Evolutionary conservation across 2,888 invertebrate genomes (phyloP), one percentile per base, ranked within the genome.

Genomic region (Lypha dubia): DNA sequence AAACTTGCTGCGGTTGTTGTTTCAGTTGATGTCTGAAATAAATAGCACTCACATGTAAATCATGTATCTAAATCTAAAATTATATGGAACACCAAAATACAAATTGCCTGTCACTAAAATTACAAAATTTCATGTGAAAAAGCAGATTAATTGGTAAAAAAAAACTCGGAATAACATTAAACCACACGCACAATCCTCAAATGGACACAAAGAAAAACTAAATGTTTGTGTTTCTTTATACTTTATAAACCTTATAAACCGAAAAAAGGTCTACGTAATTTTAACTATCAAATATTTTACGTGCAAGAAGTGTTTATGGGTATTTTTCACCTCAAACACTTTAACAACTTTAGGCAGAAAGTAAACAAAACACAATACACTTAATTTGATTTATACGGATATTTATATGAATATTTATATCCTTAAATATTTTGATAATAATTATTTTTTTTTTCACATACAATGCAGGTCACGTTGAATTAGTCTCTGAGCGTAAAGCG

Each of bases 361-460:
- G 15, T 35, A 35, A n/a, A n/a, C n/a, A n/a, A n/a, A n/a, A 60
- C 9, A 58, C 17, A 62, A 13, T 56, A 17, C 41, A 49, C 35
- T 32, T 35, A 60, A 68, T 51, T 49, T 63, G 17, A 53, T 41
- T 28, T 44, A 35, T 11, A 20, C 20, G n/a, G 7, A 13, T 15
- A 60, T 15, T 46, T 32, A 4, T 32, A 28, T 22, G 7, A n/a
- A 49, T 20, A 38, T 28, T 46, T 62, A 22, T 28, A 44, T 56
- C 22, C 44, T 53, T 71, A 63, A 65, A 46, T 75, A 38, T 46
- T 62, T 68, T 4, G 28, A 28, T 5, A 28, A 63, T 70, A 75
- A 68, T 58, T 68, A 81, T 46, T 56, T 68, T 53, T 62, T 60
- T 22, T 56, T 68, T 68, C 67, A 46, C 60, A 28, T 41, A 46